These are phyloP conservation scores for Drosophila setosimentum DNA, from an alignment of 2,888 invertebrate genomes.

Conservation along the genomic window DNA sequence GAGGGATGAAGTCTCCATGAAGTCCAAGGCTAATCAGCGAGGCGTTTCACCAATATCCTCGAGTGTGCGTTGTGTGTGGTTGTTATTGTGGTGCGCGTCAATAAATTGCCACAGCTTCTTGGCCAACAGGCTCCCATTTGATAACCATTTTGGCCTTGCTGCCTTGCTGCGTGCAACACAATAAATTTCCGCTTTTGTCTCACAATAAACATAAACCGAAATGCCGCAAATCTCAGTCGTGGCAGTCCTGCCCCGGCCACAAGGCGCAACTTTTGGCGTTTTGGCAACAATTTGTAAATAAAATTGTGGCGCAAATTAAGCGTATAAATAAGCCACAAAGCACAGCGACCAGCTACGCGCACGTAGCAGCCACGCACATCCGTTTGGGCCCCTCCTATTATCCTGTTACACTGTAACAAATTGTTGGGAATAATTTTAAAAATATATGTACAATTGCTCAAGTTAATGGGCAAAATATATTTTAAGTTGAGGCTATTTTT, in stretches of 20 bases:
- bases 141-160: constrained; percentile 6
- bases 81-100: constrained; percentile 29
- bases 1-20: neutral
- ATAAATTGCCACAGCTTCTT: constrained; percentile 65
- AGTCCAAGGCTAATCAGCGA: constrained; percentile 65
- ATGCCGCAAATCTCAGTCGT: constrained; percentile 74
- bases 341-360: constrained; percentile 38
- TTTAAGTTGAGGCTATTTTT: neutral
- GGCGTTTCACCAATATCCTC: constrained; percentile 55
- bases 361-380: constrained; percentile 49
- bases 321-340: constrained; percentile 83
- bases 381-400: constrained; percentile 35
- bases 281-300: constrained; percentile 83
- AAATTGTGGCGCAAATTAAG: constrained; percentile 84
- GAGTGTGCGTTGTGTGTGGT: constrained; percentile 20
- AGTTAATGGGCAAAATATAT: neutral
- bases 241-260: constrained; percentile 30
- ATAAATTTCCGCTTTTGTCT: constrained; percentile 77
- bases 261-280: constrained; percentile 65
- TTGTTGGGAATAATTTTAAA: neutral
- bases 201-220: constrained; percentile 70
- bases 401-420: neutral
- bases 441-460: neutral
- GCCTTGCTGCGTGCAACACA: constrained; percentile 51
- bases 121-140: constrained; percentile 12